Conservation (phyloP, 2,797 vertebrate genomes). For the Pantherophis vulpinus region DNA sequence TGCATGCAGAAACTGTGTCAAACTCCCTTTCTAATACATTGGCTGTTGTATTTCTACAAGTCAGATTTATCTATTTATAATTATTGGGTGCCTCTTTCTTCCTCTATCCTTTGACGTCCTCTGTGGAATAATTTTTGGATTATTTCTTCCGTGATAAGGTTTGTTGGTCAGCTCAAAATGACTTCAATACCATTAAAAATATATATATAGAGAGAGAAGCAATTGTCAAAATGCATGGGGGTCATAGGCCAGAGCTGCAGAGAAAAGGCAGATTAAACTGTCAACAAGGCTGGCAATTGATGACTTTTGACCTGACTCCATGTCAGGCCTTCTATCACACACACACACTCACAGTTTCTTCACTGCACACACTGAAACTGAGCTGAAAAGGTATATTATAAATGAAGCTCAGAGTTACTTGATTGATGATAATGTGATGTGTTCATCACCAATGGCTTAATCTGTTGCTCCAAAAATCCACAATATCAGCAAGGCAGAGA, state of each 20-base stretch:
- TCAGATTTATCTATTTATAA: background rate
- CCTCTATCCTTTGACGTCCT: background rate
- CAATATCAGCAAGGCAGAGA: background rate
- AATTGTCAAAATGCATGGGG: background rate
- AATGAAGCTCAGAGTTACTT: background rate
- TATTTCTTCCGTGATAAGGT: background rate
- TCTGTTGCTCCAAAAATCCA: background rate
- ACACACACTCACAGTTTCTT: too few relatives aligned
- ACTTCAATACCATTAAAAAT: background rate
- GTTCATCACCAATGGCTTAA: background rate
- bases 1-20: background rate
- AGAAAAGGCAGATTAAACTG: constrained; percentile 9
- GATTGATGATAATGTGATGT: background rate
- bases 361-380: background rate
- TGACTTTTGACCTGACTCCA: constrained; percentile 7
- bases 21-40: too few relatives aligned
- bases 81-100: background rate
- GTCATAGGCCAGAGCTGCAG: background rate
- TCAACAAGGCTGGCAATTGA: background rate
- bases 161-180: background rate
- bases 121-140: background rate
- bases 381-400: background rate
- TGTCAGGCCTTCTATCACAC: background rate
- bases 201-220: background rate
- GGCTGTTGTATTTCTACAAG: background rate